Evolutionary conservation across 2,797 vertebrate genomes (phyloP).

Genomic region (Hirundo rustica): DNA sequence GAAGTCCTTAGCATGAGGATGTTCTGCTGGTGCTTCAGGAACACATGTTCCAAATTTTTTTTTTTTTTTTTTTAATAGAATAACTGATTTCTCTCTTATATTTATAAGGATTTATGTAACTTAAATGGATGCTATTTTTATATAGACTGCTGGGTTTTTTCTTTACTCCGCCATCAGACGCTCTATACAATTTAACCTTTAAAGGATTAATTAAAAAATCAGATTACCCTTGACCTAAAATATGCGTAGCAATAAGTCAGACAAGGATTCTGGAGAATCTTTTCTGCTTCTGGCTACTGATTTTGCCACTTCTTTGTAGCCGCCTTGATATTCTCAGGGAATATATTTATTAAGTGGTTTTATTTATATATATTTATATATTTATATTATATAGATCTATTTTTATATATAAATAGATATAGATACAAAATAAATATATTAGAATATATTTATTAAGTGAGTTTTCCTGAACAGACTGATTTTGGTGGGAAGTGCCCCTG

Average conservation of each 20-base stretch:
- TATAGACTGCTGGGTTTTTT: neutral
- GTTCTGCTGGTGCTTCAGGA: constrained; percentile 66
- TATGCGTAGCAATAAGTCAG: neutral
- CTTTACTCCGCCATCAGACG: constrained; percentile 4
- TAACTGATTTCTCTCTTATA: constrained; percentile 65
- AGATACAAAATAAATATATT: too few relatives aligned
- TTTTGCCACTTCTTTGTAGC: constrained; percentile 29
- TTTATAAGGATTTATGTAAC: constrained; percentile 74
- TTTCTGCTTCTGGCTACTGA: constrained; percentile 4
- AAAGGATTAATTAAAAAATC: constrained; percentile 28
- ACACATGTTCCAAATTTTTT: constrained; percentile 51
- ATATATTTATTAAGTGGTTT: neutral
- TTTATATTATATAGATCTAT: too few relatives aligned
- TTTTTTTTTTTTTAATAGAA: constrained; percentile 50
- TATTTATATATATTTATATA: too few relatives aligned
- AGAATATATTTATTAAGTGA: constrained; percentile 26
- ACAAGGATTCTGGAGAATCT: neutral
- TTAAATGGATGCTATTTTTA: constrained; percentile 76
- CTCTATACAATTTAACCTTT: constrained; percentile 46
- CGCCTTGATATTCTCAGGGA: constrained; percentile 46
- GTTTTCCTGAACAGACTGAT: constrained; percentile 48
- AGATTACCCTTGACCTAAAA: constrained; percentile 31
- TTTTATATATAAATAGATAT: too few relatives aligned
- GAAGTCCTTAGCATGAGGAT: constrained; percentile 40
- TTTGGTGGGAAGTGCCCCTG: neutral